Percentiles rank a stretch among this genome's conserved stretches.
Conservation (phyloP, 2,888 invertebrate genomes). For the Chrysomela aeneicollis region DNA sequence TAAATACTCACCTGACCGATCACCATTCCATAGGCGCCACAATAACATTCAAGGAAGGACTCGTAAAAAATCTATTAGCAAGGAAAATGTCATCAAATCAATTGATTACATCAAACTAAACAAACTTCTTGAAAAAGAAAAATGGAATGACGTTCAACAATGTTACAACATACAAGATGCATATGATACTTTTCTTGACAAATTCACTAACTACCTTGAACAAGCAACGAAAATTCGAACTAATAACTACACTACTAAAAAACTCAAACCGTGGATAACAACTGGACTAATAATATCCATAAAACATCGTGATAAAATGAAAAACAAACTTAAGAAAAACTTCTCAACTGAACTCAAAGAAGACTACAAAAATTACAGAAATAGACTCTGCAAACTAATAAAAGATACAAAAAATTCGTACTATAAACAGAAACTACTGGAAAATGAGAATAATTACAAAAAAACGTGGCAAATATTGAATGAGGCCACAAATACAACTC, state of each 20-base stretch:
- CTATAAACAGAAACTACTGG: not conserved
- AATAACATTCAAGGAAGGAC: not conserved
- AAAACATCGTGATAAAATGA: constrained; percentile 4
- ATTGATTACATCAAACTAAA: too few relatives aligned
- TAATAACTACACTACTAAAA: not conserved
- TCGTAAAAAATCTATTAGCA: too few relatives aligned
- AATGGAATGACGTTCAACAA: too few relatives aligned
- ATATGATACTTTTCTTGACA: too few relatives aligned
- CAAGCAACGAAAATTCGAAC: too few relatives aligned
- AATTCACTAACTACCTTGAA: too few relatives aligned
- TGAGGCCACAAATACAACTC: not conserved
- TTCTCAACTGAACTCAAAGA: not conserved
- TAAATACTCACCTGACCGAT: constrained; percentile 5
- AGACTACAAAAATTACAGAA: not conserved
- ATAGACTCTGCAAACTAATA: not conserved
- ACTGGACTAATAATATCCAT: not conserved
- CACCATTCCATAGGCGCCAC: constrained; percentile 4
- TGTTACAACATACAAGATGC: too few relatives aligned
- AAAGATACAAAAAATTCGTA: constrained; percentile 1
- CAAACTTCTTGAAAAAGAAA: too few relatives aligned
- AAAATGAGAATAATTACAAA: not conserved
- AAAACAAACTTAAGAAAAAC: not conserved
- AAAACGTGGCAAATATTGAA: not conserved
- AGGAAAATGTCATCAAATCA: too few relatives aligned
- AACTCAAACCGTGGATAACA: constrained; percentile 3